Conservation (phyloP, 1,140 invertebrate species). For the Laupala kohalensis region DNA sequence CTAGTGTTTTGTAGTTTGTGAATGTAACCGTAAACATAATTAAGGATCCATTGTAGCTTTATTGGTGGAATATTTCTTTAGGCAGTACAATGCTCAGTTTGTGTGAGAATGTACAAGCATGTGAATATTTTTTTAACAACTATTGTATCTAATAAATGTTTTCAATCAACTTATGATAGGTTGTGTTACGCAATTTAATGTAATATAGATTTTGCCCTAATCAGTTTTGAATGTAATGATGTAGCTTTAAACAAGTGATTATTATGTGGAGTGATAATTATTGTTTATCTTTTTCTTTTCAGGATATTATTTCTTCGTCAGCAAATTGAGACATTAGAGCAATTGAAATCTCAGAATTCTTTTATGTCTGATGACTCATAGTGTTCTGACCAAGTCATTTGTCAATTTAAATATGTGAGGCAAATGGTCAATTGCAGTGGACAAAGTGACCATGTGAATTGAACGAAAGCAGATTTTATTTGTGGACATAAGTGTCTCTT, state of each 20-base stretch:
- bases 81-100: too few species aligned
- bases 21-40: too few species aligned
- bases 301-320: slow-evolving; percentile 83
- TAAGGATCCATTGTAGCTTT: too few species aligned
- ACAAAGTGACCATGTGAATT: not conserved
- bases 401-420: not conserved
- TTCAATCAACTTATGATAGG: too few species aligned
- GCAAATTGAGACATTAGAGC: slow-evolving; percentile 77
- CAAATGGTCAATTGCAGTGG: not conserved
- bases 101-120: too few species aligned
- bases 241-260: not conserved
- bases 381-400: slow-evolving; percentile 18
- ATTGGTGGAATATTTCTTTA: too few species aligned
- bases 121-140: too few species aligned
- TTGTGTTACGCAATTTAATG: too few species aligned
- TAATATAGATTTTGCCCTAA: too few species aligned
- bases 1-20: too few species aligned
- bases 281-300: slow-evolving; percentile 24
- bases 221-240: too few species aligned
- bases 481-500: slow-evolving; percentile 1
- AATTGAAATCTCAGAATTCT: slow-evolving; percentile 83
- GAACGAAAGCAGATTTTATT: not conserved
- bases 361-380: slow-evolving; percentile 69
- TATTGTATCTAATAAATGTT: too few species aligned
- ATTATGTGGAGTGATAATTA: not conserved